phyloP scores from a whole-genome alignment of 2,888 invertebrate species.

The Stenchaetothrips biformis region DNA sequence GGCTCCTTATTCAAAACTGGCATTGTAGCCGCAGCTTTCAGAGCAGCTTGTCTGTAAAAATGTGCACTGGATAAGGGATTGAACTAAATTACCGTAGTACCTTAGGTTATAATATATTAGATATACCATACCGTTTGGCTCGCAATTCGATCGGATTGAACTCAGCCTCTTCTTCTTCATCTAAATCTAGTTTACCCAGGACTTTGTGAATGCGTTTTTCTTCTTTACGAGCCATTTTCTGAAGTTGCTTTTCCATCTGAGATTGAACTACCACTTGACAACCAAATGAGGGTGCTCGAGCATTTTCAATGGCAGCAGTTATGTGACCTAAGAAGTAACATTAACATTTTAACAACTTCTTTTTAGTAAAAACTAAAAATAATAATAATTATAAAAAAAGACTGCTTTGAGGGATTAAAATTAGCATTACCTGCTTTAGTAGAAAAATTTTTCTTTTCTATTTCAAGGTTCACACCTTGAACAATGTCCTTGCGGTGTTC shows the following conservation, averaged over 20 bases:
- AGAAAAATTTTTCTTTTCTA: slow-evolving; percentile 39
- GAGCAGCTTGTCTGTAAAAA: slow-evolving; percentile 43
- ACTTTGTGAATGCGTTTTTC: slow-evolving; percentile 66
- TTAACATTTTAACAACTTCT: slow-evolving; percentile 31
- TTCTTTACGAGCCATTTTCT: slow-evolving; percentile 74
- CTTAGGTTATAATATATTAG: slow-evolving; percentile 18
- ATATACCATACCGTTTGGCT: slow-evolving; percentile 49
- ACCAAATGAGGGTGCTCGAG: slow-evolving; percentile 59
- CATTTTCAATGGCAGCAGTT: slow-evolving; percentile 44
- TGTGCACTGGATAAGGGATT: background rate
- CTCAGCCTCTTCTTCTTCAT: slow-evolving; percentile 49
- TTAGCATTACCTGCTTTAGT: slow-evolving; percentile 31
- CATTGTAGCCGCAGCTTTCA: slow-evolving; percentile 44
- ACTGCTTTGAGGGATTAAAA: slow-evolving; percentile 27
- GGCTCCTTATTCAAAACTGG: slow-evolving; percentile 42
- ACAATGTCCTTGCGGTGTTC: slow-evolving; percentile 57
- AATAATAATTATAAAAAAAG: too few relatives aligned
- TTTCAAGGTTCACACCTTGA: slow-evolving; percentile 42
- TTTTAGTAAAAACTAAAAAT: slow-evolving; percentile 31
- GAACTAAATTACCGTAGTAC: background rate
- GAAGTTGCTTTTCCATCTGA: slow-evolving; percentile 70
- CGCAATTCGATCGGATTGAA: slow-evolving; percentile 53
- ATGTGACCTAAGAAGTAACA: slow-evolving; percentile 29
- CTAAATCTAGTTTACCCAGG: slow-evolving; percentile 46
- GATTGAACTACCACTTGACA: slow-evolving; percentile 81